Percentiles rank a stretch among this genome's conserved stretches.
phyloP scores from a whole-genome alignment of 2,113 vertebrate species.

The Pteronura brasiliensis region DNA sequence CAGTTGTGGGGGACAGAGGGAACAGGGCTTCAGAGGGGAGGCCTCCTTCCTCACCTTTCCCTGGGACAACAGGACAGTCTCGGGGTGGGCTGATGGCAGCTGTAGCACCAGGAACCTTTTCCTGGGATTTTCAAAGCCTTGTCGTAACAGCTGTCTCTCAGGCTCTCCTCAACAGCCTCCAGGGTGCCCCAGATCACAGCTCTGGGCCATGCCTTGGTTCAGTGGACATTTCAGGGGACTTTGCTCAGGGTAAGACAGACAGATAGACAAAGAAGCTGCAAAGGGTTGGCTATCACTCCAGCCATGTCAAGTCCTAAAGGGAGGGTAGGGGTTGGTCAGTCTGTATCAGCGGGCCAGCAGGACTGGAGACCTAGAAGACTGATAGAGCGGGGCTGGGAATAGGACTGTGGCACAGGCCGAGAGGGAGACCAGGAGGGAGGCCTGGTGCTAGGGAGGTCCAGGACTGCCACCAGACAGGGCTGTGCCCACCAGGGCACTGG shows the following conservation, averaged over 20 bases:
- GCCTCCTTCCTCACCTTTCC: background rate
- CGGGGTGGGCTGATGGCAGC: background rate
- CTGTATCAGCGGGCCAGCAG: background rate
- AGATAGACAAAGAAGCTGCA: background rate
- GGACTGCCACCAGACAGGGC: background rate
- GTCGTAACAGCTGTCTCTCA: background rate
- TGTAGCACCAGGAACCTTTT: background rate
- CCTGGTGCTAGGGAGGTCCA: background rate
- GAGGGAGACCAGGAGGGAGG: background rate
- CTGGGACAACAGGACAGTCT: background rate
- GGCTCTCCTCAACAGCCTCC: background rate
- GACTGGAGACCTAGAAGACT: background rate
- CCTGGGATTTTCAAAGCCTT: no score
- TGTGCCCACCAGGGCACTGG: background rate
- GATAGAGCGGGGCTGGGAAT: background rate
- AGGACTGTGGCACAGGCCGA: background rate
- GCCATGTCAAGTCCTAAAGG: fast-evolving
- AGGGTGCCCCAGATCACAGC: background rate
- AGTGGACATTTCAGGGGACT: background rate
- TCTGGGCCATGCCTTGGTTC: background rate
- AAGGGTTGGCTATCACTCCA: background rate
- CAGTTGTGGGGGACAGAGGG: background rate
- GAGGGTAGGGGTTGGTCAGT: fast-evolving
- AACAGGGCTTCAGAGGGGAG: no score
- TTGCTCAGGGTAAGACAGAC: background rate